Percentiles rank a stretch among this genome's conserved stretches.
phyloP scores from a whole-genome alignment of 2,888 invertebrate genomes.

The Agonopterix subpropinquella region DNA sequence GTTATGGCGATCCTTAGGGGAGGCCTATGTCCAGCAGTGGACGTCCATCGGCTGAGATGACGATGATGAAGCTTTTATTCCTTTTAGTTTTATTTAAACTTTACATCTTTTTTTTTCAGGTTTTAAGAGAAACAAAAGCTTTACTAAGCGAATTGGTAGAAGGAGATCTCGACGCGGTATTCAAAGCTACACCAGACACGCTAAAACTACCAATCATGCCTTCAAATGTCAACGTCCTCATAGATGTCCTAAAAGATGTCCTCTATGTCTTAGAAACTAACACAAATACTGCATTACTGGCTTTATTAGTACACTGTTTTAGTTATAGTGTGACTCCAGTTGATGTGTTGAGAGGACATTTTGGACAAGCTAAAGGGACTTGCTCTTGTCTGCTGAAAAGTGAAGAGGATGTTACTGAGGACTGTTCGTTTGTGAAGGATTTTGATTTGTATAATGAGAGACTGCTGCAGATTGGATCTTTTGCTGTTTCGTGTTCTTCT shows the following conservation, averaged over 20 bases:
- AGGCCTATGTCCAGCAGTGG: no score
- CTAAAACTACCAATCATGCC: constrained; percentile 60
- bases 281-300: constrained; percentile 79
- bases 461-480: constrained; percentile 80
- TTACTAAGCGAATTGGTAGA: constrained; percentile 57
- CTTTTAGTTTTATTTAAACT: no score
- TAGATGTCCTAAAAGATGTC: constrained; percentile 77
- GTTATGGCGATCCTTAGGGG: no score
- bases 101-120: constrained; percentile 40
- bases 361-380: constrained; percentile 21
- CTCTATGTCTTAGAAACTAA: constrained; percentile 79
- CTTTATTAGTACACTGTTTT: constrained; percentile 66
- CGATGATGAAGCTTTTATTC: no score
- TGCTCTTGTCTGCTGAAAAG: constrained; percentile 34
- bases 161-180: constrained; percentile 57
- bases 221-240: constrained; percentile 69
- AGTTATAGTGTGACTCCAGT: constrained; percentile 41
- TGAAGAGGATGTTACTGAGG: constrained; percentile 43
- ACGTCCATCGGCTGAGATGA: no score
- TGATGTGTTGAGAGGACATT: constrained; percentile 44
- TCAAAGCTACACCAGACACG: constrained; percentile 49
- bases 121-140: constrained; percentile 67
- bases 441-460: constrained; percentile 82
- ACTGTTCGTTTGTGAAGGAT: constrained; percentile 72
- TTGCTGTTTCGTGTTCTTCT: constrained; percentile 78